Base-by-base conservation (phyloP, 2,113 vertebrate genomes). In the Myrmecophaga tridactyla region DNA sequence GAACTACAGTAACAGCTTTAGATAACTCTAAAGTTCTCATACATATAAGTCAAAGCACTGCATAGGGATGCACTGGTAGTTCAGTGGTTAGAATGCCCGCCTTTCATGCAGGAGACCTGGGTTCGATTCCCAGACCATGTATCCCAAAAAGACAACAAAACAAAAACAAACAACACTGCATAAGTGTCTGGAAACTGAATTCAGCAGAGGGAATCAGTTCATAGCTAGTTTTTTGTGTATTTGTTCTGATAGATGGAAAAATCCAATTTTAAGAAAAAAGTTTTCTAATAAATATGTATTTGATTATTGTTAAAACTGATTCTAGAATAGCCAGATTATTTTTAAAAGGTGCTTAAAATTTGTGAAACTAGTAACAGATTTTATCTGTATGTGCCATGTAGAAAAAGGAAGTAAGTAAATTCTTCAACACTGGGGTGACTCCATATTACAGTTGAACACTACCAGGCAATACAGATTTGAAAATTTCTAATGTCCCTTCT, bases 381-480 rank as follows among this genome's bases (percentile, higher is more conserved):
- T 36, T 51, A 83, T 69, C 81, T 4, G 1, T 60, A 73, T 0
- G 51, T 62, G 69, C 65, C 43, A 39, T 41, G 7, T 14, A 91
- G 92, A 97, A 53, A 73, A 11, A 75, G 46, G 86, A 97, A 97
- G 90, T 17, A 11, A 69, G 43, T 67, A 73, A 27, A 31, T 31
- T 21, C 0, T 11, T 15, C 62, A 72, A 92, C 62, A 86, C 78
- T 84, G 56, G 82, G 83, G 63, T 25, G 48, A 20, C 75, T 90
- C 41, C 80, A 92, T 29, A 43, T 0, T 2, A 12, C 43, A 41
- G 21, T 34, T 31, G 84, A 76, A 86, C 27, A 69, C 29, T 25
- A 85, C 36, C 31, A 93, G 46, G 94, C 51, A 67, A 67, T 53
- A 80, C 31, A 89, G 75, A 63, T 53, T 36, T 69, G n/a, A 84